Evolutionary conservation across 2,888 invertebrate species (phyloP).

Genomic region (Podotricha telesiphe): DNA sequence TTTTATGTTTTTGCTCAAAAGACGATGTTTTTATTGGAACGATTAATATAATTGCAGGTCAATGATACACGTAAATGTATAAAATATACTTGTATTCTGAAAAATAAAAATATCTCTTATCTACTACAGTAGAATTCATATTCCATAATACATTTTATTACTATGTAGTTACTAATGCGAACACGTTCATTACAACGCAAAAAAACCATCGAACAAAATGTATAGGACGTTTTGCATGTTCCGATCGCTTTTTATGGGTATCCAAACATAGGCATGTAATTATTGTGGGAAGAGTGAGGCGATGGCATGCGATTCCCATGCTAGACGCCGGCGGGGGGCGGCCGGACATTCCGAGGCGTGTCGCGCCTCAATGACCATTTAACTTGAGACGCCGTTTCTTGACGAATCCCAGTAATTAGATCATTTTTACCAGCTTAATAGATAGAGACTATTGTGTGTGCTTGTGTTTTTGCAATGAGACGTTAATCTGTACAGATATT

Average conservation of each 20-base stretch:
- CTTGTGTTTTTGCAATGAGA: background rate
- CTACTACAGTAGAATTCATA: no score
- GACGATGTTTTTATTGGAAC: background rate
- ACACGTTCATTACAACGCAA: background rate
- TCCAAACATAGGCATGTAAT: slow-evolving; percentile 20
- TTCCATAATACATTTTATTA: background rate
- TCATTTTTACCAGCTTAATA: background rate
- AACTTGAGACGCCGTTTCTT: no score
- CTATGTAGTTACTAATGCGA: background rate
- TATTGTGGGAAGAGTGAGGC: slow-evolving; percentile 30
- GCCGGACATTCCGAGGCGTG: slow-evolving; percentile 49
- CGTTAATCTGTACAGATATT: no score
- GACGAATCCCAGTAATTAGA: slow-evolving; percentile 10
- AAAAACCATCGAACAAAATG: slow-evolving; percentile 3
- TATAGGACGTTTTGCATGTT: slow-evolving; percentile 8
- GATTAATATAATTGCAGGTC: background rate
- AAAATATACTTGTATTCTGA: background rate
- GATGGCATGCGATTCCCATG: slow-evolving; percentile 39
- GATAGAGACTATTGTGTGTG: background rate
- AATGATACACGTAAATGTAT: background rate
- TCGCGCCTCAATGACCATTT: no score
- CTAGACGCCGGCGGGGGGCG: slow-evolving; percentile 35
- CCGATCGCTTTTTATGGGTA: slow-evolving; percentile 12
- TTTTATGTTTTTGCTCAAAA: slow-evolving; percentile 11
- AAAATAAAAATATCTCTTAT: background rate